Base-by-base conservation (phyloP, 2,888 invertebrate genomes). In the Scelioninae gen. 1 region DNA sequence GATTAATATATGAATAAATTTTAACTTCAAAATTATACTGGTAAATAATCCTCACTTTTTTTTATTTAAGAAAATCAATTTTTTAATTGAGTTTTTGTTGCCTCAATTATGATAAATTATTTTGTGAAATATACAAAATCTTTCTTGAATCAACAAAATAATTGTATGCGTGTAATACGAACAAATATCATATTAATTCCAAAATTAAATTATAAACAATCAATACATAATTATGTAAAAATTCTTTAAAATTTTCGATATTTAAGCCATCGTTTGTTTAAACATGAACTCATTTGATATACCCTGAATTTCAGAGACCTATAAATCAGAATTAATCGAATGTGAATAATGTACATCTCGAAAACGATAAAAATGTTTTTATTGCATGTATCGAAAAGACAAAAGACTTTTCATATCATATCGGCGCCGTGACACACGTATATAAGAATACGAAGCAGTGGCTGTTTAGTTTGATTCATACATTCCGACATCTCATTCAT, bases 381-480 rank as follows among this genome's bases (percentile, higher is more conserved):
- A 65, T 66, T 66, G 10, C 49, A n/a, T 47, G 51, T 38, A 65
- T 65, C 16, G 29, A 65, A 53, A 66, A 66, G 66, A 69, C 58
- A 69, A 69, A 29, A 58, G 69, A 58, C 47, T 58, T 69, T 58
- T 47, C 34, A 31, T 7, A 55, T 8, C 16, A 13, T 23, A n/a
- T 69, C 56, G 58, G 58, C 23, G 13, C 38, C 23, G 45, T 16
- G 31, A 32, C 53, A 45, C 15, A 40, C 31, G 58, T 38, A 69
- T 66, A 55, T 47, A 53, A 63, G 40, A 63, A 69, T 63, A 38
- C 55, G 34, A 76, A 74, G 29, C 60, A 63, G 31, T 56, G 32
- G 6, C 29, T 32, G 60, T 68, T 75, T 55, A 63, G 55, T 74
- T 75, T 75, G 80, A 75, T 69, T 74, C 56, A 81, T 75, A 63